Evolutionary conservation across 1,140 invertebrate genomes (phyloP).

Genomic region (Brachionus rubens): DNA sequence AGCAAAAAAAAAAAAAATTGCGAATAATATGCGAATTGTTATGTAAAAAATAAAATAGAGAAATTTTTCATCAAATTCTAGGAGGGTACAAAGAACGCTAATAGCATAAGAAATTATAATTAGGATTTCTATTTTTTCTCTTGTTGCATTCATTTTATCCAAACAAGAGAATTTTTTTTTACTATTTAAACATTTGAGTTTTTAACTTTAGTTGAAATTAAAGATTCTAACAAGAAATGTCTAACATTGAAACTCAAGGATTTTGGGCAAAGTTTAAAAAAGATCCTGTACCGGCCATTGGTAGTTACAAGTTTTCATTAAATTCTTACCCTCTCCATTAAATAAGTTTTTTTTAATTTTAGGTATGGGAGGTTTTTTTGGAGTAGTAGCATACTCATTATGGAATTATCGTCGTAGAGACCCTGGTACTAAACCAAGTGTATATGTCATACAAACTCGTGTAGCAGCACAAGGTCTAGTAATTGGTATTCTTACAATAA

Average conservation of each 20-base stretch:
- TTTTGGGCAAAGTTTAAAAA: conserved; percentile 29
- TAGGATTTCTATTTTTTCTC: not conserved
- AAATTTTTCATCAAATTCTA: not conserved
- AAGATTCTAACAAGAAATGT: not conserved
- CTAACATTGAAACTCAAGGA: not conserved
- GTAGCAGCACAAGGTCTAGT: conserved; percentile 42
- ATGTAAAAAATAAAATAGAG: not conserved
- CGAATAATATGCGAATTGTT: too few species aligned
- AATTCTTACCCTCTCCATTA: not conserved
- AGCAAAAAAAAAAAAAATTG: too few species aligned
- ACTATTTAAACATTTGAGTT: not conserved
- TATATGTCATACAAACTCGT: conserved; percentile 43
- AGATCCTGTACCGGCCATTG: conserved; percentile 41
- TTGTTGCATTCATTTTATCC: too few species aligned
- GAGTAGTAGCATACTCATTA: conserved; percentile 32
- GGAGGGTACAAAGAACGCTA: conserved; percentile 28
- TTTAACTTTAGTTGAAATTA: not conserved
- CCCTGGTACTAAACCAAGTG: conserved; percentile 9
- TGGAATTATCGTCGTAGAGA: conserved; percentile 22
- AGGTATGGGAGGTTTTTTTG: conserved; percentile 43
- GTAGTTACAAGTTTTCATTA: not conserved
- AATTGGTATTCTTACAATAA: conserved; percentile 18
- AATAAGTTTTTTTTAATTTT: not conserved
- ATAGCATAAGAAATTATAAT: not conserved
- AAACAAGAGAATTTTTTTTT: too few species aligned